phyloP scores from a whole-genome alignment of 1,140 invertebrate genomes.

The Pantala flavescens region DNA sequence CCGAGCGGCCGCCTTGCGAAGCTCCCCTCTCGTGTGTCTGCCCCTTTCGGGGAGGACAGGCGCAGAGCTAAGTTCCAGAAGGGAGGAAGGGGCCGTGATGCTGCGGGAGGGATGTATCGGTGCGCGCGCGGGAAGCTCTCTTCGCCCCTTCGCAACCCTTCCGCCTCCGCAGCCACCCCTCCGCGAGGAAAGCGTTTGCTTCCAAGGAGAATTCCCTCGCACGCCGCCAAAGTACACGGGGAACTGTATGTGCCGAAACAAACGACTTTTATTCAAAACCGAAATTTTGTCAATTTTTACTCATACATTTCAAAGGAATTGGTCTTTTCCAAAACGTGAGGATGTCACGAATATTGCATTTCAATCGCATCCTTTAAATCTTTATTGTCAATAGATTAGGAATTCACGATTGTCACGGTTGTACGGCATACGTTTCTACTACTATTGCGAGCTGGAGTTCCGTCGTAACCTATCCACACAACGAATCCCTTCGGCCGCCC shows the following conservation, averaged over 20 bases:
- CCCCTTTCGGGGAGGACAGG: not conserved
- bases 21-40: not conserved
- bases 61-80: conserved; percentile 4
- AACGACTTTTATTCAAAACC: too few relatives aligned
- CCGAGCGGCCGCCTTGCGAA: not conserved
- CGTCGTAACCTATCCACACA: not conserved
- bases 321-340: too few relatives aligned
- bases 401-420: too few relatives aligned
- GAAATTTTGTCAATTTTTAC: too few relatives aligned
- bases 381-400: too few relatives aligned
- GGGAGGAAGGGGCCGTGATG: not conserved
- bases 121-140: not conserved
- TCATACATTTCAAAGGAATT: too few relatives aligned
- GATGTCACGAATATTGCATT: too few relatives aligned
- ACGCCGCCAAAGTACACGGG: too few relatives aligned
- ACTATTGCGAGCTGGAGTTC: not conserved
- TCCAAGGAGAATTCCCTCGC: too few relatives aligned
- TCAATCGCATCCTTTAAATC: too few relatives aligned
- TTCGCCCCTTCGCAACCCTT: not conserved
- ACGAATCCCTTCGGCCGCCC: not conserved
- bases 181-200: not conserved
- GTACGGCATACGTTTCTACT: too few relatives aligned
- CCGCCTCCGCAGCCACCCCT: not conserved
- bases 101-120: not conserved
- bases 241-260: too few relatives aligned